These are phyloP conservation scores for Scelioninae gen. 1 DNA, from an alignment of 2,888 invertebrate genomes.

Conservation along the genomic window DNA sequence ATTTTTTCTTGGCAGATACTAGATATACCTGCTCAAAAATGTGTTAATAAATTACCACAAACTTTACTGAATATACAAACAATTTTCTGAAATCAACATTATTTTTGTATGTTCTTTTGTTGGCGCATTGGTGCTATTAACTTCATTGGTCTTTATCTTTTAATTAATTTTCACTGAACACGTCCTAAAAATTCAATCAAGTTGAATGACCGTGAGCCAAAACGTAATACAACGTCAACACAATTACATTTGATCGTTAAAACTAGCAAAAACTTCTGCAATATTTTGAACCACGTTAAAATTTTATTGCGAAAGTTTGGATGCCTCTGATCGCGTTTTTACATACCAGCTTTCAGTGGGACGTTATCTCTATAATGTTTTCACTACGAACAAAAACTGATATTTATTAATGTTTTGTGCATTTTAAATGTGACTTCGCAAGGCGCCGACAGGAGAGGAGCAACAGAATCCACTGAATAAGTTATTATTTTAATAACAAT, in stretches of 20 bases:
- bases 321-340: constrained; percentile 41
- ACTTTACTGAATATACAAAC: too few species aligned
- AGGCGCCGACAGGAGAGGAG: background rate
- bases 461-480: constrained; percentile 49
- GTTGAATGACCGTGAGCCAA: too few species aligned
- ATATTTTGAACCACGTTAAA: constrained; percentile 54
- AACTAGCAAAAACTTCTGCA: constrained; percentile 48
- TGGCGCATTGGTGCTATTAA: too few species aligned
- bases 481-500: constrained; percentile 55
- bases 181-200: too few species aligned
- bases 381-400: constrained; percentile 40
- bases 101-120: too few species aligned
- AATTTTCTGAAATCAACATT: too few species aligned
- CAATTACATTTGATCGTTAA: constrained; percentile 33
- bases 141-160: too few species aligned
- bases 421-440: constrained; percentile 29
- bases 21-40: too few species aligned
- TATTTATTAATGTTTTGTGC: constrained; percentile 59
- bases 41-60: too few species aligned
- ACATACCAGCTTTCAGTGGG: constrained; percentile 10
- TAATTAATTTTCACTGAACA: too few species aligned
- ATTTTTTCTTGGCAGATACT: too few species aligned
- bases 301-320: constrained; percentile 58
- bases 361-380: constrained; percentile 39
- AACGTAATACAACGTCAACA: constrained; percentile 32